These are phyloP conservation scores for Gerris buenoi DNA, from an alignment of 1,140 invertebrate genomes.

Conservation along the genomic window DNA sequence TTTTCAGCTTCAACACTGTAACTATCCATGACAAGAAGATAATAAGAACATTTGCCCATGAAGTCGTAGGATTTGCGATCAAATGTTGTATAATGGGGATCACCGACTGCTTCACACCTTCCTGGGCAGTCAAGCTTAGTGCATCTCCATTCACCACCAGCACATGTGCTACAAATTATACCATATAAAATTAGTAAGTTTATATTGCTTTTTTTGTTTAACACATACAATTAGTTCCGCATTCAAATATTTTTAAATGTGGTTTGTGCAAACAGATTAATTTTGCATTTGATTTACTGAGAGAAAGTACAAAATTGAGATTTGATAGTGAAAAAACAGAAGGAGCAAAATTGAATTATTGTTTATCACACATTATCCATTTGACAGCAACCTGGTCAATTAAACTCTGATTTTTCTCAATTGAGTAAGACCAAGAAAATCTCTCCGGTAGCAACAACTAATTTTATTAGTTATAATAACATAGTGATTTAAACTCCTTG, in stretches of 20 bases:
- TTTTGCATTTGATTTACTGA: background rate
- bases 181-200: too few species aligned
- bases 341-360: background rate
- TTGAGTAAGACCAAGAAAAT: too few species aligned
- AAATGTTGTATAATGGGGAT: slow-evolving; percentile 82
- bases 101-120: slow-evolving; percentile 63
- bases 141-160: slow-evolving; percentile 59
- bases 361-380: too few species aligned
- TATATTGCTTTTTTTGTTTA: too few species aligned
- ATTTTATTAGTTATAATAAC: too few species aligned
- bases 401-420: too few species aligned
- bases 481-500: too few species aligned
- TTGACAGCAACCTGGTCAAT: too few species aligned
- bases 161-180: slow-evolving; percentile 47
- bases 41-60: slow-evolving; percentile 77
- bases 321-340: background rate
- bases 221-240: background rate
- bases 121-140: slow-evolving; percentile 54
- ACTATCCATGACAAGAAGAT: slow-evolving; percentile 48
- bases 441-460: too few species aligned
- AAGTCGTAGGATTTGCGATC: slow-evolving; percentile 72
- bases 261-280: background rate
- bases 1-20: slow-evolving; percentile 67
- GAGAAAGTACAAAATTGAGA: background rate
- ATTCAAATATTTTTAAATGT: background rate